A percentile compares a stretch with the other conserved stretches of the same genome.
Conservation (phyloP, 2,113 vertebrate species). For the Platichthys flesus region DNA sequence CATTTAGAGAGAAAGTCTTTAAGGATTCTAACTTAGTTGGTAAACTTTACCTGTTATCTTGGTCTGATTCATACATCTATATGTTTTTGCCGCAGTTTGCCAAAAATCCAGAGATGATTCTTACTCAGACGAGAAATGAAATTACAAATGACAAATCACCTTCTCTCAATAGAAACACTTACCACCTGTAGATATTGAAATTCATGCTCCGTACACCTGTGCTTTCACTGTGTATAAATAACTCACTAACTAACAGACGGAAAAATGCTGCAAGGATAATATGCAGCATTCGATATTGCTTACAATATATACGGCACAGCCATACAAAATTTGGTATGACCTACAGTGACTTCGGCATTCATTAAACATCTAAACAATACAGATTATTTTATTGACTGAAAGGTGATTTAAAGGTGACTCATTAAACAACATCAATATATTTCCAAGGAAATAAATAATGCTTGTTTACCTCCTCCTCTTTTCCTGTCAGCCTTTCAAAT, state of each 20-base stretch:
- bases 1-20: neutral
- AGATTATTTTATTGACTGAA: slow-evolving; percentile 1
- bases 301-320: neutral
- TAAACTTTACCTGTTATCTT: neutral
- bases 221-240: neutral
- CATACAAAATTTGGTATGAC: neutral
- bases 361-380: neutral
- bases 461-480: neutral
- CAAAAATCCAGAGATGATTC: neutral
- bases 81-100: no score
- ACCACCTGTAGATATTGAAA: neutral
- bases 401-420: slow-evolving; percentile 8
- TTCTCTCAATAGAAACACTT: neutral
- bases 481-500: neutral
- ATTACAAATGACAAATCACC: neutral
- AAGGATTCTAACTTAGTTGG: neutral
- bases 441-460: slow-evolving; percentile 20
- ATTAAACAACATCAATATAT: slow-evolving; percentile 11
- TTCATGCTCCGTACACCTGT: neutral
- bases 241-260: neutral
- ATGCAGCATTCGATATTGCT: neutral
- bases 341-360: slow-evolving; percentile 1
- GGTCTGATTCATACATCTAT: neutral
- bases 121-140: neutral
- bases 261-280: neutral